phyloP scores from a whole-genome alignment of 2,797 vertebrate species.

The Betta splendens region DNA sequence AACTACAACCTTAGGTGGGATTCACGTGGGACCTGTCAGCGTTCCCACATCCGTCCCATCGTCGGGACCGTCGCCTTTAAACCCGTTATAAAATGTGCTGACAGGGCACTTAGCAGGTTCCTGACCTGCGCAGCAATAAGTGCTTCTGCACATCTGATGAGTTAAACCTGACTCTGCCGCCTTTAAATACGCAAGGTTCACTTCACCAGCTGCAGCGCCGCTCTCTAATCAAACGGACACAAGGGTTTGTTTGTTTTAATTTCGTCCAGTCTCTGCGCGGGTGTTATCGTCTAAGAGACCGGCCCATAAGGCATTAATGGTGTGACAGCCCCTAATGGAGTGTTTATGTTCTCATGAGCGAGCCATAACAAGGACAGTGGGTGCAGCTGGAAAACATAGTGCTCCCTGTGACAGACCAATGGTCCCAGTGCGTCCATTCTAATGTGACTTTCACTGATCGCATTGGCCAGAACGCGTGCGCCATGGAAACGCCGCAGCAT shows the following conservation, averaged over 20 bases:
- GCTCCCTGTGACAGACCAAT: slow-evolving; percentile 69
- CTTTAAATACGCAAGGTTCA: neutral
- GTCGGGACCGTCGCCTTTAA: slow-evolving; percentile 19
- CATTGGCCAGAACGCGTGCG: slow-evolving; percentile 58
- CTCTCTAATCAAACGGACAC: neutral
- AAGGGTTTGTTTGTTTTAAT: neutral
- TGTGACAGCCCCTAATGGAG: slow-evolving; percentile 17
- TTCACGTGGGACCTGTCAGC: neutral
- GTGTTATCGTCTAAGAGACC: slow-evolving; percentile 54
- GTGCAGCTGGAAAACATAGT: slow-evolving; percentile 64
- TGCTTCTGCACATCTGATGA: neutral
- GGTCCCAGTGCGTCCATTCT: slow-evolving; percentile 69
- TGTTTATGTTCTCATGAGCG: slow-evolving; percentile 54
- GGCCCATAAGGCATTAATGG: slow-evolving; percentile 16
- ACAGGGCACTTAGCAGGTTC: slow-evolving; percentile 19
- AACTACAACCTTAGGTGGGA: neutral
- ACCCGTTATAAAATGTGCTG: slow-evolving; percentile 26
- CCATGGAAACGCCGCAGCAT: slow-evolving; percentile 72
- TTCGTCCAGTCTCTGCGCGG: slow-evolving; percentile 39
- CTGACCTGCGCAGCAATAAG: slow-evolving; percentile 3
- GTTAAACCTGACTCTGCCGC: slow-evolving; percentile 3
- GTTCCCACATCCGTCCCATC: slow-evolving; percentile 13
- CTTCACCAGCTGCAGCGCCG: neutral
- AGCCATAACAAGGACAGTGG: slow-evolving; percentile 70
- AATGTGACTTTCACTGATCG: slow-evolving; percentile 70